phyloP scores from a whole-genome alignment of 2,888 invertebrate species.

The Drosophila greeni region DNA sequence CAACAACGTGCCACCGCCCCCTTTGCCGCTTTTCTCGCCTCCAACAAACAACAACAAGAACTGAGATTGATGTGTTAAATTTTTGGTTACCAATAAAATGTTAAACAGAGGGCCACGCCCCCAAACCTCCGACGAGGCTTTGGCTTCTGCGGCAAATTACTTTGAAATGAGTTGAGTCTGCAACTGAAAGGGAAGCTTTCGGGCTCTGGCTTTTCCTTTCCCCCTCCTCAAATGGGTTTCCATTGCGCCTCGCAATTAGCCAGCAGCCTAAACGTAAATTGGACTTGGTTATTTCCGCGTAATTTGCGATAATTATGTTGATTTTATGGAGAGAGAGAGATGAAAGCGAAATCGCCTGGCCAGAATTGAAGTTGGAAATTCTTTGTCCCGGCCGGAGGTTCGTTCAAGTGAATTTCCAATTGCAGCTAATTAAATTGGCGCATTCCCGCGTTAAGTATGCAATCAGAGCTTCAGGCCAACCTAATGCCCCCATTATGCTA shows the following conservation, averaged over 20 bases:
- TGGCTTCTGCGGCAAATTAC: slow-evolving; percentile 64
- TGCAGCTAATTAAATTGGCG: slow-evolving; percentile 66
- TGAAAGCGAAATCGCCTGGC: slow-evolving; percentile 22
- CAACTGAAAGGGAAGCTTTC: slow-evolving; percentile 15
- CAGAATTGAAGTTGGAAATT: slow-evolving; percentile 17
- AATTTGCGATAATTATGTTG: slow-evolving; percentile 72
- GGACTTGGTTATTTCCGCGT: slow-evolving; percentile 46
- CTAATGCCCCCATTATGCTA: slow-evolving; percentile 74
- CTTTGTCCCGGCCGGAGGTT: slow-evolving; percentile 50
- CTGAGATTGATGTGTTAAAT: slow-evolving; percentile 64
- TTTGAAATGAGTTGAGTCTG: slow-evolving; percentile 61
- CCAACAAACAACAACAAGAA: slow-evolving; percentile 7
- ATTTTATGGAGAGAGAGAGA: slow-evolving; percentile 51
- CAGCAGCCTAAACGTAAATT: slow-evolving; percentile 34
- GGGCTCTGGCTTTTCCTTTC: slow-evolving; percentile 25
- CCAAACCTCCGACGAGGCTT: slow-evolving; percentile 8
- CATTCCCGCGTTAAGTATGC: slow-evolving; percentile 58
- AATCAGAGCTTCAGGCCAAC: slow-evolving; percentile 57
- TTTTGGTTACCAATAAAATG: slow-evolving; percentile 73
- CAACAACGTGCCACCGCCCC: slow-evolving; percentile 30
- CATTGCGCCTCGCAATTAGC: slow-evolving; percentile 56
- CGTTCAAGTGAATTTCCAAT: slow-evolving; percentile 13
- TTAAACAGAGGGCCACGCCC: slow-evolving; percentile 43
- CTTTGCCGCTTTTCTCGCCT: slow-evolving; percentile 4
- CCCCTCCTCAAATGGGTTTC: slow-evolving; percentile 56